These are phyloP conservation scores for Tenthredo amoena DNA, from an alignment of 2,888 invertebrate species.

Conservation along the genomic window DNA sequence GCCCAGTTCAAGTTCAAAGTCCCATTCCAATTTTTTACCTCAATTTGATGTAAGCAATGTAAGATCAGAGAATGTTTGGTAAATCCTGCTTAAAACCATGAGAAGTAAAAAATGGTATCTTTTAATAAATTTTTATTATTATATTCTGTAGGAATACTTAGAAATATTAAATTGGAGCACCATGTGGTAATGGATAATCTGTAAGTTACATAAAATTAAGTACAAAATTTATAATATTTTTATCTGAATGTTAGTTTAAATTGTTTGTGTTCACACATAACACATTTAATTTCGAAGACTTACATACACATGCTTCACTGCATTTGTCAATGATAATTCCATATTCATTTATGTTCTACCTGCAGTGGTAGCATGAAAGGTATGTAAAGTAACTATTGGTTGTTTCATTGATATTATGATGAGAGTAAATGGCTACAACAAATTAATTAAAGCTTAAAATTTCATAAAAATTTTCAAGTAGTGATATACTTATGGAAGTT, in stretches of 20 bases:
- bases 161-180: slow-evolving; percentile 38
- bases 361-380: neutral
- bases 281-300: slow-evolving; percentile 5
- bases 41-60: neutral
- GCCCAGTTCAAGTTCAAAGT: neutral
- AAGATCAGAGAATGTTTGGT: neutral
- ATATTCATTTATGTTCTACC: neutral
- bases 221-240: slow-evolving; percentile 47
- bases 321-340: neutral
- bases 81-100: slow-evolving; percentile 10
- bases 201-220: slow-evolving; percentile 48
- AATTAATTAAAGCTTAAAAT: slow-evolving; percentile 41
- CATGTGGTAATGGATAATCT: slow-evolving; percentile 43
- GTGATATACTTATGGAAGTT: slow-evolving; percentile 18
- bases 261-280: slow-evolving; percentile 28
- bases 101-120: slow-evolving; percentile 17
- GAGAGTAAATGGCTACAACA: neutral
- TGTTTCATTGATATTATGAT: neutral
- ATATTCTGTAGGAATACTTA: slow-evolving; percentile 30
- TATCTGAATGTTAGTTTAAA: slow-evolving; percentile 24
- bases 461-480: slow-evolving; percentile 26
- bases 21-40: neutral
- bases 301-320: neutral
- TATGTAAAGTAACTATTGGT: slow-evolving; percentile 2
- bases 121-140: slow-evolving; percentile 50